Evolutionary conservation across 2,797 vertebrate genomes (phyloP).

Genomic region (Sandelia bainsii): DNA sequence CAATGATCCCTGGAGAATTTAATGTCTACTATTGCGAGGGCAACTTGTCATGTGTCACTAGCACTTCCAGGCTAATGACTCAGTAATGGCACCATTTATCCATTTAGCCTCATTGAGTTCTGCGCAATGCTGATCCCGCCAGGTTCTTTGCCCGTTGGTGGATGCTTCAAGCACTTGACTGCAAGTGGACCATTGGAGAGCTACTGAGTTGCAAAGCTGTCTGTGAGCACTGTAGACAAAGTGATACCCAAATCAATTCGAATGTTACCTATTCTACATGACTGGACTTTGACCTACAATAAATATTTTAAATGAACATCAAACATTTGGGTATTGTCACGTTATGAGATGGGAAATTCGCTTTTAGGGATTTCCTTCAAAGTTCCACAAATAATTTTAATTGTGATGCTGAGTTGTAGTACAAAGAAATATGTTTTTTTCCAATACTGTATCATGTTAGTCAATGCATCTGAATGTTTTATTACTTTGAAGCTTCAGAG

Average conservation of each 20-base stretch:
- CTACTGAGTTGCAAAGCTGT: constrained; percentile 54
- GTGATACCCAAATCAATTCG: constrained; percentile 39
- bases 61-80: constrained; percentile 74
- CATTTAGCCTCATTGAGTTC: constrained; percentile 80
- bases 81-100: constrained; percentile 78
- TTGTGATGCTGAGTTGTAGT: not conserved
- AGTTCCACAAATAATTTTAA: not conserved
- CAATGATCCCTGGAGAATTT: constrained; percentile 63
- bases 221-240: constrained; percentile 18
- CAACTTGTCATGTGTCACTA: constrained; percentile 69
- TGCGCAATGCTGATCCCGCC: constrained; percentile 54
- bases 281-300: constrained; percentile 18
- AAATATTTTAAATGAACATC: constrained; percentile 6
- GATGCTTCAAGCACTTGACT: constrained; percentile 67
- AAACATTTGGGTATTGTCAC: not conserved
- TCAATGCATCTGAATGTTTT: not conserved
- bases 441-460: not conserved
- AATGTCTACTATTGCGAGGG: constrained; percentile 52
- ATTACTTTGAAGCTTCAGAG: not conserved
- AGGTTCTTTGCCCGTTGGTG: constrained; percentile 58
- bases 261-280: constrained; percentile 10
- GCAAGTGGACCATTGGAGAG: constrained; percentile 63
- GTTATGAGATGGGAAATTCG: constrained; percentile 11
- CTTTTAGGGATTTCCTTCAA: not conserved
- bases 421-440: not conserved